Evolutionary conservation across 2,888 invertebrate genomes (phyloP).

Genomic region (Kryphioiulus occultus): DNA sequence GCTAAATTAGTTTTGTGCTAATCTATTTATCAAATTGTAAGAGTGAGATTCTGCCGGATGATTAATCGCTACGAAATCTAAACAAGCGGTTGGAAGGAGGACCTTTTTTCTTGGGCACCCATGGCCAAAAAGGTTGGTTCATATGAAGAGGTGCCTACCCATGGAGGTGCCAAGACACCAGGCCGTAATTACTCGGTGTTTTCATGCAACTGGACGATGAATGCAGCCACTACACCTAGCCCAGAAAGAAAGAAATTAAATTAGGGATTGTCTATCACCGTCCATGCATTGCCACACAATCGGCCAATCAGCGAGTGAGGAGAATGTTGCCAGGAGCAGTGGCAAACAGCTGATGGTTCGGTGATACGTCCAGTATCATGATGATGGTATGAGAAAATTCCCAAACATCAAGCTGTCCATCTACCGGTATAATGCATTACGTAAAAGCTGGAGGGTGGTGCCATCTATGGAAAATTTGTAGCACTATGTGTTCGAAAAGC

Average conservation of each 20-base stretch:
- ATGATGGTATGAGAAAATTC: neutral
- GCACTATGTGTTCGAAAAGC: neutral
- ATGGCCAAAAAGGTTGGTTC: neutral
- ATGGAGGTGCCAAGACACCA: neutral
- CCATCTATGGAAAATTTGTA: neutral
- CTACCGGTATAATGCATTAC: neutral
- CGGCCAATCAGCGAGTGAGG: neutral
- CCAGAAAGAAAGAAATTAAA: slow-evolving; percentile 11
- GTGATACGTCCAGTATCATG: neutral
- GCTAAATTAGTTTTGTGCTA: slow-evolving; percentile 46
- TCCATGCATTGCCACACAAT: neutral
- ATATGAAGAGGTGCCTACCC: neutral
- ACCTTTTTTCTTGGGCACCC: slow-evolving; percentile 30
- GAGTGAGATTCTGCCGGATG: slow-evolving; percentile 28
- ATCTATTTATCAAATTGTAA: slow-evolving; percentile 46
- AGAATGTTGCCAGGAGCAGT: neutral
- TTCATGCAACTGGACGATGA: slow-evolving; percentile 4
- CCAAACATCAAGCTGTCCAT: neutral
- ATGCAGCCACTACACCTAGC: neutral
- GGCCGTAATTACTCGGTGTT: neutral
- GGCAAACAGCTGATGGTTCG: neutral
- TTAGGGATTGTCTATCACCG: slow-evolving; percentile 27
- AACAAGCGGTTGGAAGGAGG: neutral
- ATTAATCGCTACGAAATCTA: slow-evolving; percentile 41
- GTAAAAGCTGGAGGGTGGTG: neutral